Base-by-base conservation (phyloP, 2,888 invertebrate species). In the Pardosa pseudoannulata region DNA sequence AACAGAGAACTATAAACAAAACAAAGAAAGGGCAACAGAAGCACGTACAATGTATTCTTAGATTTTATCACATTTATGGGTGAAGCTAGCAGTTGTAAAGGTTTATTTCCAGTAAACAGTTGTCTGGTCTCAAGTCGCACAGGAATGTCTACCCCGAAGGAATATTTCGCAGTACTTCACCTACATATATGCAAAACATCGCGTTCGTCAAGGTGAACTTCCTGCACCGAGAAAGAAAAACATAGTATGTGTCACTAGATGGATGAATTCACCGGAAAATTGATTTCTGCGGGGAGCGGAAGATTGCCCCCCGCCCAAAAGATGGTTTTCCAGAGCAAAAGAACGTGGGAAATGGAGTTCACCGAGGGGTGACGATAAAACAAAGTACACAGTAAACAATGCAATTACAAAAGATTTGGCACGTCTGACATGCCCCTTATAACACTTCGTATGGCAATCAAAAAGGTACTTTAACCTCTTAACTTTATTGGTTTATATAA, bases 191-290 rank as follows among this genome's bases (percentile, higher is more conserved):
- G 23, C 23, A 23, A n/a, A n/a, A 13, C n/a, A n/a, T 3, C 56
- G n/a, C n/a, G n/a, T n/a, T n/a, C n/a, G 19, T 56, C 56, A 56
- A 23, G 56, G 56, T 56, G 56, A 56, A 56, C 56, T 56, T 56
- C 56, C 56, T 23, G 56, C 3, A 16, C 16, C n/a, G 13, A 56
- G 23, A n/a, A n/a, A n/a, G n/a, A n/a, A n/a, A n/a, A n/a, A n/a
- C n/a, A n/a, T n/a, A 56, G 56, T 56, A 23, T 2, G 56, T 56
- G 11, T 56, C 23, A 56, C 56, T 23, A 23, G 56, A 56, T 16
- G 56, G 23, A 23, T 56, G 23, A 23, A 23, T 56, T 23, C 56
- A 56, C 23, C 23, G 23, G 56, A 56, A 56, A 56, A 56, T 56
- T 23, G 23, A 23, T 56, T 46, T 16, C 16, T 46, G 19, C 11